A percentile compares a stretch with the other conserved stretches of the same genome.
Evolutionary conservation across 2,888 invertebrate genomes (phyloP).

Genomic region (Epirrhoe alternata): DNA sequence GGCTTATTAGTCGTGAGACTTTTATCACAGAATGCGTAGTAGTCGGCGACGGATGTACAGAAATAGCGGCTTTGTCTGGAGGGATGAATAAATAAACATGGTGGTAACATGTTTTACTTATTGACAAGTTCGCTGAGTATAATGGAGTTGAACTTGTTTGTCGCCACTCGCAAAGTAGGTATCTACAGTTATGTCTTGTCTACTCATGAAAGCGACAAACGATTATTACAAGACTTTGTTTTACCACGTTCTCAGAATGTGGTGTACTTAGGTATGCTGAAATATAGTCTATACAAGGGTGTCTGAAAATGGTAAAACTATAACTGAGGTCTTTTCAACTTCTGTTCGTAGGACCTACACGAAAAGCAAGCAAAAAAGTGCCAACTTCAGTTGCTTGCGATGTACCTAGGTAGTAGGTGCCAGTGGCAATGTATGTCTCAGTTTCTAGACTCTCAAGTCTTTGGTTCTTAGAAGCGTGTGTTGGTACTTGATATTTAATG

Average conservation of each 20-base stretch:
- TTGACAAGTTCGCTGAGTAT: constrained; percentile 7
- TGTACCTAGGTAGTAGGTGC: background rate
- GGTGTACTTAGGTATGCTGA: too few relatives aligned
- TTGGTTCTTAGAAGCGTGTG: constrained; percentile 19
- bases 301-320: too few relatives aligned
- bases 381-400: background rate
- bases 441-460: background rate
- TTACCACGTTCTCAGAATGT: too few relatives aligned
- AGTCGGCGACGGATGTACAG: constrained; percentile 31
- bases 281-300: too few relatives aligned
- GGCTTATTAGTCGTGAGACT: background rate
- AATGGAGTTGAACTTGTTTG: constrained; percentile 1
- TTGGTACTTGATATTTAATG: constrained; percentile 23
- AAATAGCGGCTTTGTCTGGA: constrained; percentile 29
- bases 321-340: too few relatives aligned
- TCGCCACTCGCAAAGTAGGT: background rate
- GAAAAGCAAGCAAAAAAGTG: too few relatives aligned
- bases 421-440: background rate
- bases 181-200: too few relatives aligned
- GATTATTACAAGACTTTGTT: too few relatives aligned
- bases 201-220: too few relatives aligned
- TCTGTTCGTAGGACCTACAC: background rate
- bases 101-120: constrained; percentile 22
- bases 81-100: constrained; percentile 30
- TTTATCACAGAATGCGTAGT: constrained; percentile 12